These are phyloP conservation scores for Thereva nobilitata DNA, from an alignment of 2,888 invertebrate genomes.

Conservation along the genomic window DNA sequence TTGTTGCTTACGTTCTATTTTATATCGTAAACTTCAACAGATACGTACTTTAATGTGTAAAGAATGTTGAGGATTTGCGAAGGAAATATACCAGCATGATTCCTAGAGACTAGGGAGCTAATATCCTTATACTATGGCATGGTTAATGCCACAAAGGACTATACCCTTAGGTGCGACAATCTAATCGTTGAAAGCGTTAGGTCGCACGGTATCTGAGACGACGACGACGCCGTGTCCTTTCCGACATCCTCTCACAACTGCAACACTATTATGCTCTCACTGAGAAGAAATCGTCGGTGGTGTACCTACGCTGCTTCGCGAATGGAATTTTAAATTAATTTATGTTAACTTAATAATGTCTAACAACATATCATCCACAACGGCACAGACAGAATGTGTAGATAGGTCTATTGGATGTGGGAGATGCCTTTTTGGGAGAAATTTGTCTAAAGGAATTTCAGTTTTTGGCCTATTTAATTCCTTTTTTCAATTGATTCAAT, in stretches of 20 bases:
- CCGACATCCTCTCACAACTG: too few relatives aligned
- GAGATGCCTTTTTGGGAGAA: not conserved
- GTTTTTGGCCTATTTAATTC: too few relatives aligned
- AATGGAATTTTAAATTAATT: slow-evolving; percentile 28
- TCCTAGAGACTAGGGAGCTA: not conserved
- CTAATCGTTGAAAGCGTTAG: not conserved
- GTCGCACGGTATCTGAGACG: not conserved
- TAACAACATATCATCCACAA: not conserved
- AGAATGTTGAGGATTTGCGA: too few relatives aligned
- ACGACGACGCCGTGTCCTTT: too few relatives aligned
- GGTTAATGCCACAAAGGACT: not conserved
- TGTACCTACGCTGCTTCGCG: not conserved
- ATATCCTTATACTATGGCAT: slow-evolving; percentile 8
- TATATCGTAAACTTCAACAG: too few relatives aligned
- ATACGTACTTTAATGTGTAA: too few relatives aligned
- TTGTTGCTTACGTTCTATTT: not conserved
- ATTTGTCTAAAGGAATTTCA: too few relatives aligned
- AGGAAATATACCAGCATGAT: too few relatives aligned
- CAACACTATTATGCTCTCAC: not conserved
- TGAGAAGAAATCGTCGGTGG: not conserved
- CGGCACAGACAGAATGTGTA: not conserved
- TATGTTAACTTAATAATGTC: slow-evolving; percentile 24
- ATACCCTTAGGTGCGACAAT: not conserved
- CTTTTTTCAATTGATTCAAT: too few relatives aligned
- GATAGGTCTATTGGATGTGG: not conserved